These are phyloP conservation scores for Cosmorhoe ocellata DNA, from an alignment of 2,888 invertebrate genomes.

Conservation along the genomic window DNA sequence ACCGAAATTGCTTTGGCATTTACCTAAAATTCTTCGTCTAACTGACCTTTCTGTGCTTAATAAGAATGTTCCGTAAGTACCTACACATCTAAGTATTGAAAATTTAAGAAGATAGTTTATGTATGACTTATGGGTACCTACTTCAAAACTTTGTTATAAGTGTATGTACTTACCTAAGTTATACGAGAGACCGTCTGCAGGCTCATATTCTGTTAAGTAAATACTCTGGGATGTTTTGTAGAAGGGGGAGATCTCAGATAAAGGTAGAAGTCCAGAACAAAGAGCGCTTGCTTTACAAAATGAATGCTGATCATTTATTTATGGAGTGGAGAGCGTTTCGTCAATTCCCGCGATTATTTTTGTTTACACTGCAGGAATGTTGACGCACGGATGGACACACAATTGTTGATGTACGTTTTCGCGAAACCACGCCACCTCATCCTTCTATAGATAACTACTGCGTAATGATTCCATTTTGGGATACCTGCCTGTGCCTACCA, in stretches of 20 bases:
- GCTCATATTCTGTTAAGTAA: no score
- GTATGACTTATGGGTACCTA: no score
- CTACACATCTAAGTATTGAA: no score
- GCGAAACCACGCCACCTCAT: slow-evolving; percentile 37
- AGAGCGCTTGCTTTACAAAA: slow-evolving; percentile 4
- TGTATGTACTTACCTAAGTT: no score
- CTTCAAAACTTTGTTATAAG: no score
- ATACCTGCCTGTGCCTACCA: no score
- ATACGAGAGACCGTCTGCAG: no score
- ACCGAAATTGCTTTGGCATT: slow-evolving; percentile 10
- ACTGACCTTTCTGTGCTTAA: neutral
- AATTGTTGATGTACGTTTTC: slow-evolving; percentile 52
- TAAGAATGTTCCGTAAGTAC: no score
- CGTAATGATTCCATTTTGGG: neutral
- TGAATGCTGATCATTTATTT: slow-evolving; percentile 5
- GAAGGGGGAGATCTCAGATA: no score
- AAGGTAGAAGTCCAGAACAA: slow-evolving; percentile 7
- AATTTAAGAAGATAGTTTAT: no score
- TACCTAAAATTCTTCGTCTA: no score
- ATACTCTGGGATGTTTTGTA: no score
- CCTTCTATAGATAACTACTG: slow-evolving; percentile 13
- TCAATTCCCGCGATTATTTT: slow-evolving; percentile 51
- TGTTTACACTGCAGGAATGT: slow-evolving; percentile 55
- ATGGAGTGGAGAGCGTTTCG: slow-evolving; percentile 7
- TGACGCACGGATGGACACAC: slow-evolving; percentile 63